These are phyloP conservation scores for Myoxocephalus aenaeus DNA, from an alignment of 2,797 vertebrate genomes.

Conservation along the genomic window DNA sequence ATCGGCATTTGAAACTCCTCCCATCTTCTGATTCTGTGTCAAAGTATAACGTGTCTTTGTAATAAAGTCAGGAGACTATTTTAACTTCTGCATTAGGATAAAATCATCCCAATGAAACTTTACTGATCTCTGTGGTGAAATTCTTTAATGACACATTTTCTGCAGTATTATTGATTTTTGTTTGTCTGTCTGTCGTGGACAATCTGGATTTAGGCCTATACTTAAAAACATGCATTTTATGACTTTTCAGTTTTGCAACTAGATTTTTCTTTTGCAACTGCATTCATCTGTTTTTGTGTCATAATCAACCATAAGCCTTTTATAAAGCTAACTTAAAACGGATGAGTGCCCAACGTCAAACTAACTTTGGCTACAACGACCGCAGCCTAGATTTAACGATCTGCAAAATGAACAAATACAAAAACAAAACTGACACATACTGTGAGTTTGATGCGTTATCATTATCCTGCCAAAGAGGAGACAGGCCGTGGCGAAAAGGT, in stretches of 20 bases:
- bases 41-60: background rate
- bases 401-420: background rate
- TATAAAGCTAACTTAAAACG: background rate
- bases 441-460: conserved; percentile 73
- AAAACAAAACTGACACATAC: conserved; percentile 49
- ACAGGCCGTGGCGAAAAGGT: conserved; percentile 63
- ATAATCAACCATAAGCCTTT: background rate
- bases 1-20: background rate
- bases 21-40: background rate
- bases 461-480: conserved; percentile 70
- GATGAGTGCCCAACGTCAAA: background rate
- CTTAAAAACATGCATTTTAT: background rate
- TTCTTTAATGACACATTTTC: background rate
- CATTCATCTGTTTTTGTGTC: no score
- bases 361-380: background rate
- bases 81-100: background rate
- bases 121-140: conserved; percentile 10
- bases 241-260: background rate
- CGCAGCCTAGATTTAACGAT: background rate
- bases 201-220: background rate
- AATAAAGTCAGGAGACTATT: background rate
- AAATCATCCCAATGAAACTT: background rate
- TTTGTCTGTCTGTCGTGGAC: background rate
- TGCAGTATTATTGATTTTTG: background rate
- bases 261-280: background rate